These are phyloP conservation scores for Smutsia temminckii DNA, from an alignment of 2,797 vertebrate genomes.

Conservation along the genomic window DNA sequence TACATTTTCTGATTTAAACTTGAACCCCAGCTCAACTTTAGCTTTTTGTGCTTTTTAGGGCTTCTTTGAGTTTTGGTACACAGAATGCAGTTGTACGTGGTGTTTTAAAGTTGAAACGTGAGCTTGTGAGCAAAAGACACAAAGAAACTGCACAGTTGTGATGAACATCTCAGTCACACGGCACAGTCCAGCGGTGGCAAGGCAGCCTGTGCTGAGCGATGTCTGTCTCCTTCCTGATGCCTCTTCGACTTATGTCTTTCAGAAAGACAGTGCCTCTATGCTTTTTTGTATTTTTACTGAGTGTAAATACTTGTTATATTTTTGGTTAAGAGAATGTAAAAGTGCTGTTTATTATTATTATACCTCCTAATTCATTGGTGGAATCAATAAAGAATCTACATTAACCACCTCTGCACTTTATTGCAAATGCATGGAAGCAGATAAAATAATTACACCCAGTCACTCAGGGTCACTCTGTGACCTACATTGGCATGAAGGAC, in stretches of 20 bases:
- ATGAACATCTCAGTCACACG: conserved; percentile 89
- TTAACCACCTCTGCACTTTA: conserved; percentile 33
- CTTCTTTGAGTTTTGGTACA: conserved; percentile 82
- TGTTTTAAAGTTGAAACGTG: conserved; percentile 85
- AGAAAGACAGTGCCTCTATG: conserved; percentile 97
- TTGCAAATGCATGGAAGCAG: neutral
- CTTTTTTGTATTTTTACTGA: conserved; percentile 97
- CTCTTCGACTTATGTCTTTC: conserved; percentile 97
- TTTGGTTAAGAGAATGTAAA: conserved; percentile 97
- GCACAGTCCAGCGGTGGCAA: conserved; percentile 92
- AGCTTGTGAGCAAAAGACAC: conserved; percentile 83
- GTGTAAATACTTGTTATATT: conserved; percentile 99
- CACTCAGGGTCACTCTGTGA: neutral
- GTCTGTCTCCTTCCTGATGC: conserved; percentile 93
- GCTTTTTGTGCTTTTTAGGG: conserved; percentile 78
- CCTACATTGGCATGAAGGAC: neutral
- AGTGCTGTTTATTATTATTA: conserved; percentile 92
- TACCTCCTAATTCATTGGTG: conserved; percentile 92
- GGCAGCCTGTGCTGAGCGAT: conserved; percentile 90
- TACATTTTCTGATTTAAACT: conserved; percentile 75
- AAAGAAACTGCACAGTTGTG: conserved; percentile 89
- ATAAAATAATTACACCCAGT: neutral
- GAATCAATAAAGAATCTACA: conserved; percentile 89
- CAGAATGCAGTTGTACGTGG: conserved; percentile 89
- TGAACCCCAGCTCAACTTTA: conserved; percentile 75